phyloP scores from a whole-genome alignment of 2,113 vertebrate genomes.

The Hemichromis elongatus region DNA sequence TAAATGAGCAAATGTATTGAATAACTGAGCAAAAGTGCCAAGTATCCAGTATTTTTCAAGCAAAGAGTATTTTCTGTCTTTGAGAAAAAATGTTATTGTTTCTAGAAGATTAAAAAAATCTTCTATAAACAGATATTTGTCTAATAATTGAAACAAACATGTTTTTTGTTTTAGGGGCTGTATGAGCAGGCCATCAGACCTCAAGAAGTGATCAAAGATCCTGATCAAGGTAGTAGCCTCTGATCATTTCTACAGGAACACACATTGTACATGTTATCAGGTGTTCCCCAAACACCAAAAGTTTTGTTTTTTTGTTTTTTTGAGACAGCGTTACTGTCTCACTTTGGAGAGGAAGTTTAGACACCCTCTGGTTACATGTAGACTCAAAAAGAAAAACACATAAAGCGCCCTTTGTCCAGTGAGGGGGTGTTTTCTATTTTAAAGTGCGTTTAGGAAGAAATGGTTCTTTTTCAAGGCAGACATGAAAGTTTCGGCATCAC shows the following conservation, averaged over 20 bases:
- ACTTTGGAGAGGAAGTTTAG: background rate
- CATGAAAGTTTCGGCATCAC: background rate
- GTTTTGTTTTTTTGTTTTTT: no score
- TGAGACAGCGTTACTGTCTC: background rate
- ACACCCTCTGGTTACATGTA: background rate
- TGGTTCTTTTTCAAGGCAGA: background rate
- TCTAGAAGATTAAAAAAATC: no score
- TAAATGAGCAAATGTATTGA: background rate
- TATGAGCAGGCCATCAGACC: conserved; percentile 69
- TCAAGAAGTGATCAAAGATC: conserved; percentile 65
- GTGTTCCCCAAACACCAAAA: background rate
- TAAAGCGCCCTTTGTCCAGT: background rate
- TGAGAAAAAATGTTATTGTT: background rate
- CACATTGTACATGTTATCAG: background rate
- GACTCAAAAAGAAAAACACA: background rate
- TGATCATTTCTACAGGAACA: background rate
- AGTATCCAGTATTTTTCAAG: background rate
- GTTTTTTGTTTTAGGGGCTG: conserved; percentile 71
- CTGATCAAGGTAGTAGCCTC: conserved; percentile 70
- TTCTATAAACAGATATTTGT: background rate
- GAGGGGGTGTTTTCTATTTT: background rate
- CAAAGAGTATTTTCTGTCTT: background rate
- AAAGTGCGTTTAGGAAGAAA: conserved; percentile 1
- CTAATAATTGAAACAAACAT: background rate
- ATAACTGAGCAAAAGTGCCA: background rate